Evolutionary conservation across 1,140 invertebrate species (phyloP).

Genomic region (Harlomillsia oculata): DNA sequence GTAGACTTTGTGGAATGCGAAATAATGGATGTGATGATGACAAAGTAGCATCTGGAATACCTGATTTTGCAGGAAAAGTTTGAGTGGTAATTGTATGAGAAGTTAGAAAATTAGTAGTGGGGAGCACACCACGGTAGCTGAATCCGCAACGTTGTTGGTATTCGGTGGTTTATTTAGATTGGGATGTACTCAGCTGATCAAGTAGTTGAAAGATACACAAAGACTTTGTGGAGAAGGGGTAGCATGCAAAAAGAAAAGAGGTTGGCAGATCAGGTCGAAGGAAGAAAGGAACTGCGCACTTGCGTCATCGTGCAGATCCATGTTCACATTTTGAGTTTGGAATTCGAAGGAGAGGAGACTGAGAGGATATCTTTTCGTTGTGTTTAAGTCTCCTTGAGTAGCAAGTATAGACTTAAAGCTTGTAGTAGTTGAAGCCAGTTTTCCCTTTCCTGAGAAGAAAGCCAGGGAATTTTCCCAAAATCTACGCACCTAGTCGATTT

Average conservation of each 20-base stretch:
- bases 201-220: background rate
- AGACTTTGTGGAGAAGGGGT: background rate
- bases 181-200: too few species aligned
- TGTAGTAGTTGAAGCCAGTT: slow-evolving; percentile 17
- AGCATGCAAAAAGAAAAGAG: background rate
- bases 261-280: slow-evolving; percentile 5
- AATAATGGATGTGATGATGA: too few species aligned
- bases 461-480: slow-evolving; percentile 1
- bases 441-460: slow-evolving; percentile 2
- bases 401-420: too few species aligned
- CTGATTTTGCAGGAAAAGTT: too few species aligned
- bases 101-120: too few species aligned
- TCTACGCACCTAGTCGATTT: too few species aligned
- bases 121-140: too few species aligned
- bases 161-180: too few species aligned
- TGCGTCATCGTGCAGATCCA: slow-evolving; percentile 28
- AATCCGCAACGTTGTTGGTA: too few species aligned
- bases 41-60: too few species aligned
- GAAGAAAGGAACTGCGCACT: slow-evolving; percentile 21
- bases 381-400: slow-evolving; percentile 19
- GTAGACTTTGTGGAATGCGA: too few species aligned
- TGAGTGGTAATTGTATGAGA: too few species aligned
- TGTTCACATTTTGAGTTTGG: slow-evolving; percentile 29
- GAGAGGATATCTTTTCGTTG: slow-evolving; percentile 25
- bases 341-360: slow-evolving; percentile 19